Evolutionary conservation across 1,140 invertebrate species (phyloP), one percentile per base, ranked within the genome.

Genomic region (Pseudomyrmex pallidus): DNA sequence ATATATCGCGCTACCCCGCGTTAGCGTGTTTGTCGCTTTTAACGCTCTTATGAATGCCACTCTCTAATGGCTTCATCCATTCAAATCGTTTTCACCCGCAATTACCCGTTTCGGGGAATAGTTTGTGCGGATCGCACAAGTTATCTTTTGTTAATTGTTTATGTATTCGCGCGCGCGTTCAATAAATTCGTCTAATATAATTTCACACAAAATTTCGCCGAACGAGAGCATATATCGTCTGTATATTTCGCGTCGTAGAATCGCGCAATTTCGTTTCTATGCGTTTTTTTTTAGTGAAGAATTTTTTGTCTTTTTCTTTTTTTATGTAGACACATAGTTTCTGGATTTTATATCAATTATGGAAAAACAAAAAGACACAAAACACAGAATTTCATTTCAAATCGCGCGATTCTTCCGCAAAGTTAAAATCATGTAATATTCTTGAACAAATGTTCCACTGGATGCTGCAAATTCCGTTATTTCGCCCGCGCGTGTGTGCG

Each of bases 61-160:
- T n/a, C n/a, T n/a, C n/a, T 80, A 70, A 80, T 80, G 44, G 15
- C 44, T 80, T 80, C 46, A 61, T 72, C 46, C 44, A 59, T 80
- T 80, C 76, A 59, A 59, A 59, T 78, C 15, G 15, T 70, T 70
- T 57, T 25, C 64, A 15, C 13, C 57, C 10, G 10, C 20, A 3
- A 50, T 78, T 78, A 68, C 20, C 25, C 17, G 35, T 35, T 12
- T 17, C 7, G 1, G 5, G 8, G 10, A 1, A 56, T 68, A 68
- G 10, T 48, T 25, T 46, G 13, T 17, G 56, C 20, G 35, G 3
- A 25, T 25, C 25, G 4, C 22, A 56, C 5, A 56, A 25, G 25
- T 35, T 35, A 12, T 48, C 59, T 56, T 35, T 22, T 35, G 15
- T 22, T 8, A 48, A 5, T n/a, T 68, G 50, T 50, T 50, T 22